phyloP scores from a whole-genome alignment of 2,113 vertebrate genomes.

The Lycocorax pyrrhopterus region DNA sequence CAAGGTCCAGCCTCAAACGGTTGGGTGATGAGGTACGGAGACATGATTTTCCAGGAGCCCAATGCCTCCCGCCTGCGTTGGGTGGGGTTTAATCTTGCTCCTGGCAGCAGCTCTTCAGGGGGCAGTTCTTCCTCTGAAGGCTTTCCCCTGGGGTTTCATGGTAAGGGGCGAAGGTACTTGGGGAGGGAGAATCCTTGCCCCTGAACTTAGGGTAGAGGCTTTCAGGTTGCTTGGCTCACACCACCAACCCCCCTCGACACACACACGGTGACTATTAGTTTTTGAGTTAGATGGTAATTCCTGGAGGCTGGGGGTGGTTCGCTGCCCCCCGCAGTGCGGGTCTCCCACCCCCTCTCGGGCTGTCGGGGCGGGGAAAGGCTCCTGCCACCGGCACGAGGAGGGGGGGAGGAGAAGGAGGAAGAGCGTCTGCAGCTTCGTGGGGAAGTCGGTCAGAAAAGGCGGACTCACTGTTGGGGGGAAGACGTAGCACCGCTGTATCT shows the following conservation, averaged over 20 bases:
- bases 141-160: background rate
- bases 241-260: background rate
- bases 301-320: background rate
- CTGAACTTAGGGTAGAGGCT: too few relatives aligned
- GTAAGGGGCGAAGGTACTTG: background rate
- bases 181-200: background rate
- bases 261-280: too few relatives aligned
- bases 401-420: background rate
- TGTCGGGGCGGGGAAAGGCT: background rate
- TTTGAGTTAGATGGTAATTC: background rate
- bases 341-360: background rate
- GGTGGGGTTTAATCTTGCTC: background rate
- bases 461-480: accelerated
- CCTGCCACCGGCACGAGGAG: background rate
- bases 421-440: background rate
- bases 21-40: too few relatives aligned
- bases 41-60: background rate
- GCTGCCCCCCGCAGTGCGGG: background rate
- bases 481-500: background rate
- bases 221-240: background rate
- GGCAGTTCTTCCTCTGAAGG: accelerated
- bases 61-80: background rate
- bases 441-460: background rate
- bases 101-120: background rate
- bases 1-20: accelerated